phyloP scores from a whole-genome alignment of 2,797 vertebrate genomes.

The Potorous gilbertii region DNA sequence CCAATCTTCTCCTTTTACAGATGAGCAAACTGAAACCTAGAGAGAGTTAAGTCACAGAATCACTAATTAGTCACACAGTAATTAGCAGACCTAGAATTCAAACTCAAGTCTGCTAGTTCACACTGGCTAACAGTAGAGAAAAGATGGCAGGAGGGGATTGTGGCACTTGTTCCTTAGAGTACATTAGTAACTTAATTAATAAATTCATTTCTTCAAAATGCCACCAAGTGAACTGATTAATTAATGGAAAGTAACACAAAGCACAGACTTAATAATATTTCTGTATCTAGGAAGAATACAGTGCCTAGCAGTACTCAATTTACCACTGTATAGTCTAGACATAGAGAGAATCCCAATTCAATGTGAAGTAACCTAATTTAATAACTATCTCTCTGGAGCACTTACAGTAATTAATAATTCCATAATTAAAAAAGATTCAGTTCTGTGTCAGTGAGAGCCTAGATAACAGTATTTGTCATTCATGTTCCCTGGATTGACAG shows the following conservation, averaged over 20 bases:
- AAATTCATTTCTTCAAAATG: conserved; percentile 33
- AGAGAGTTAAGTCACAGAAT: background rate
- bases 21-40: background rate
- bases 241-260: conserved; percentile 14
- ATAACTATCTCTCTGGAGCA: background rate
- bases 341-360: background rate
- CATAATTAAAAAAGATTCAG: conserved; percentile 18
- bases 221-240: conserved; percentile 3
- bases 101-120: background rate
- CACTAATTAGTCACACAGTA: background rate
- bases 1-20: background rate
- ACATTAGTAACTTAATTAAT: background rate
- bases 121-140: background rate
- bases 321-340: conserved; percentile 1
- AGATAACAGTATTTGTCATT: background rate
- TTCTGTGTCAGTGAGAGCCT: background rate
- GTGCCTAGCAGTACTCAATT: conserved; percentile 14
- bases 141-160: background rate
- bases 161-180: background rate
- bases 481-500: background rate
- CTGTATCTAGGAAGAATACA: background rate
- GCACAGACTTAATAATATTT: conserved; percentile 5
- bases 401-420: conserved; percentile 47
- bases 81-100: background rate
- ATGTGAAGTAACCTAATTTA: conserved; percentile 13